Percentiles rank a stretch among this genome's conserved stretches.
phyloP scores from a whole-genome alignment of 2,888 invertebrate genomes.

The Lasioglossum morio region DNA sequence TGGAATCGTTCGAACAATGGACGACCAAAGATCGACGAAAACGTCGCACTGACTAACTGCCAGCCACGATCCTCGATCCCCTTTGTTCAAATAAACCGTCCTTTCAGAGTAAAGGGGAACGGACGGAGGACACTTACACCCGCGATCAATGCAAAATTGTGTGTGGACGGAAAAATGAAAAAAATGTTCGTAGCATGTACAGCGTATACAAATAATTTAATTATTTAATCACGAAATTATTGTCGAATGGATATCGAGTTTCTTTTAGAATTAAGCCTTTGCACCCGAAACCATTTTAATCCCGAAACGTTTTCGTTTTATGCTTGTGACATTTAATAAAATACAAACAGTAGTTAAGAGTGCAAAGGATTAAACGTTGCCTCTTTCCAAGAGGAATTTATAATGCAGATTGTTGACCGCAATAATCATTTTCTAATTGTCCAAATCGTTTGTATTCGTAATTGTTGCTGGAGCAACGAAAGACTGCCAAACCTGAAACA shows the following conservation, averaged over 20 bases:
- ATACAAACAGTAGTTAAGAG: neutral
- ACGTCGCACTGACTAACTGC: neutral
- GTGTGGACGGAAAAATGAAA: neutral
- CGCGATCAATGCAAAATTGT: neutral
- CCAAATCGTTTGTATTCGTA: neutral
- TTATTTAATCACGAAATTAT: neutral
- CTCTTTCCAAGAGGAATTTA: neutral
- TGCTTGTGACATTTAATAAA: neutral
- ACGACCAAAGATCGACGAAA: neutral
- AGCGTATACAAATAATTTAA: neutral
- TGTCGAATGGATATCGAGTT: neutral
- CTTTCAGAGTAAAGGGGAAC: neutral
- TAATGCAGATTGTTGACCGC: neutral
- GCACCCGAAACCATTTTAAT: neutral
- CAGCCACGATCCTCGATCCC: neutral
- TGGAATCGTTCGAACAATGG: conserved; percentile 1
- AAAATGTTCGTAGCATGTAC: neutral
- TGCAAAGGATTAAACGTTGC: neutral
- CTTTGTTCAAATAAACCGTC: neutral
- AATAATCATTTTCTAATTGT: neutral
- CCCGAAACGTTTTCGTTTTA: neutral
- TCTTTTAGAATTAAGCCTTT: neutral
- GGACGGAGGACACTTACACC: neutral
- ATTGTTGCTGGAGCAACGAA: neutral
- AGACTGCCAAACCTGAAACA: conserved; percentile 15